Evolutionary conservation across 2,888 invertebrate species (phyloP).

Genomic region (Leptinotarsa rubiginosa): DNA sequence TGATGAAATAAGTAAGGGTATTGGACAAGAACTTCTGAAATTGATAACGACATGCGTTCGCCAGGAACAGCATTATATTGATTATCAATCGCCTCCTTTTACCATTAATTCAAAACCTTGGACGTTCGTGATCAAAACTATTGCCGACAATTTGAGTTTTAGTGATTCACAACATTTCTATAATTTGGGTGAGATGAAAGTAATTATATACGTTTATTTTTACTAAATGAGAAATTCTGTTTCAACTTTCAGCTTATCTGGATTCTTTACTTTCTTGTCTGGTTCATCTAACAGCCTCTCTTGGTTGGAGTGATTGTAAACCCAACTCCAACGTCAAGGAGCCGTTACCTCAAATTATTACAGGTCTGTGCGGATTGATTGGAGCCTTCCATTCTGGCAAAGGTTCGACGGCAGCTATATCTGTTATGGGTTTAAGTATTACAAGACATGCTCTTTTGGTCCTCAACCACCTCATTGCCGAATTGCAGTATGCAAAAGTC

Average conservation of each 20-base stretch:
- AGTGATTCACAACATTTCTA: constrained; percentile 70
- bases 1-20: constrained; percentile 54
- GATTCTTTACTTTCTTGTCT: constrained; percentile 68
- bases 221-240: not conserved
- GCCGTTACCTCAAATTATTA: constrained; percentile 63
- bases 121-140: constrained; percentile 66
- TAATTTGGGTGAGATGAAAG: constrained; percentile 66
- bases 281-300: constrained; percentile 67
- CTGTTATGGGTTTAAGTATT: constrained; percentile 71
- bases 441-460: constrained; percentile 69
- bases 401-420: constrained; percentile 66
- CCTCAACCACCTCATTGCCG: constrained; percentile 69
- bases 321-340: constrained; percentile 49
- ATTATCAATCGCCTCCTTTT: constrained; percentile 50
- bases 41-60: constrained; percentile 61
- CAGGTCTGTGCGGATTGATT: constrained; percentile 67
- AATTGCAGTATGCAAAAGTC: constrained; percentile 66
- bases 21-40: constrained; percentile 61
- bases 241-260: constrained; percentile 65
- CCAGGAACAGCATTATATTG: constrained; percentile 58
- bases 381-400: constrained; percentile 68
- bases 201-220: not conserved
- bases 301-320: constrained; percentile 66
- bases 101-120: constrained; percentile 55
- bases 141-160: constrained; percentile 68